These are phyloP conservation scores for Thera obeliscata DNA, from an alignment of 2,888 invertebrate genomes.

Conservation along the genomic window DNA sequence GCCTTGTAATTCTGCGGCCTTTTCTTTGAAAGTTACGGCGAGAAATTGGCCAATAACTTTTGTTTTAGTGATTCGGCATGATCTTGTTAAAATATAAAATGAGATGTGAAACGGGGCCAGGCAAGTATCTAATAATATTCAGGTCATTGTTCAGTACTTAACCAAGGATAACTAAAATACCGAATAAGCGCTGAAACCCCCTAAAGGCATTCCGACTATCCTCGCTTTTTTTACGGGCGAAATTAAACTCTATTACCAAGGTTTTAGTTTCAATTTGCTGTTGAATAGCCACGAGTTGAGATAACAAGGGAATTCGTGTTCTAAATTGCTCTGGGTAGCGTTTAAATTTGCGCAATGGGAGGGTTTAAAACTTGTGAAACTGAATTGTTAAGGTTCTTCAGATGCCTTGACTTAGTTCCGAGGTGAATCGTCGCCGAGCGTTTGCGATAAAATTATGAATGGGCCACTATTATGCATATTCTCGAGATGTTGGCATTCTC, in stretches of 20 bases:
- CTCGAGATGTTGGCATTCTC: slow-evolving; percentile 16
- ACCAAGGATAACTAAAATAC: slow-evolving; percentile 61
- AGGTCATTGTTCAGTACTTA: slow-evolving; percentile 51
- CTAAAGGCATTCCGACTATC: slow-evolving; percentile 51
- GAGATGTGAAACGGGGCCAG: slow-evolving; percentile 42
- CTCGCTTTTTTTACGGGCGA: slow-evolving; percentile 39
- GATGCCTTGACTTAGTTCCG: slow-evolving; percentile 50
- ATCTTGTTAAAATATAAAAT: slow-evolving; percentile 15
- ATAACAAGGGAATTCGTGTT: slow-evolving; percentile 14
- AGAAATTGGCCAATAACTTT: not conserved
- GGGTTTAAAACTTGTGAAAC: slow-evolving; percentile 39
- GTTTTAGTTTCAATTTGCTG: slow-evolving; percentile 49
- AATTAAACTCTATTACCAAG: slow-evolving; percentile 50
- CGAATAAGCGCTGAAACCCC: slow-evolving; percentile 57
- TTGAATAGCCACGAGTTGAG: slow-evolving; percentile 18
- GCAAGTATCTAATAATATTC: slow-evolving; percentile 45
- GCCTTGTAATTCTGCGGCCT: not conserved
- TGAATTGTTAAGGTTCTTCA: slow-evolving; percentile 55
- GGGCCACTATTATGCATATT: slow-evolving; percentile 39
- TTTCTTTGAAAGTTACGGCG: not conserved
- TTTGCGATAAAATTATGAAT: slow-evolving; percentile 51
- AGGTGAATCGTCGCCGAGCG: slow-evolving; percentile 44
- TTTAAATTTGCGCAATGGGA: slow-evolving; percentile 16
- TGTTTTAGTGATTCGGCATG: not conserved
- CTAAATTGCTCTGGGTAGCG: slow-evolving; percentile 8